Evolutionary conservation across 1,140 invertebrate genomes (phyloP).

Genomic region (Psilanteris sp.): DNA sequence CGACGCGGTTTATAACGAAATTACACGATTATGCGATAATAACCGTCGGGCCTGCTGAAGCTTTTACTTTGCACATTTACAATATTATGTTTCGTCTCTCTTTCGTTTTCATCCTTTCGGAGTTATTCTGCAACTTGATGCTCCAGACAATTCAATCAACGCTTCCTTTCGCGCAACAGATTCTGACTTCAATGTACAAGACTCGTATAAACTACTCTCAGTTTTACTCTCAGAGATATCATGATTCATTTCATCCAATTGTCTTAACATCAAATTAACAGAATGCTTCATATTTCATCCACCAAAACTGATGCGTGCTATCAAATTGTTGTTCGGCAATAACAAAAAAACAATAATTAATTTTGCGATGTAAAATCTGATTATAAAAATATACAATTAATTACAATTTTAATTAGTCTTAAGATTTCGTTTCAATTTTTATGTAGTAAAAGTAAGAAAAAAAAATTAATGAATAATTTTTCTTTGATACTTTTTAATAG

Average conservation of each 20-base stretch:
- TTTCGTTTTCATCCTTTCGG: constrained; percentile 32
- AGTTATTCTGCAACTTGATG: constrained; percentile 39
- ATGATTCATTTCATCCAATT: constrained; percentile 11
- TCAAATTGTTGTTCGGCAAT: too few relatives aligned
- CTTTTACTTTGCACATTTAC: constrained; percentile 62
- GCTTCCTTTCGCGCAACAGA: constrained; percentile 54
- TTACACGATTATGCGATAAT: constrained; percentile 68
- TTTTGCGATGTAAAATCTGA: too few relatives aligned
- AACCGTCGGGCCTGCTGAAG: constrained; percentile 48
- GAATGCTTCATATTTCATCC: too few relatives aligned
- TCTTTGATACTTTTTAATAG: too few relatives aligned
- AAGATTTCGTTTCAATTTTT: too few relatives aligned
- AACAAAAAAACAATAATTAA: too few relatives aligned
- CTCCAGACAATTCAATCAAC: constrained; percentile 71
- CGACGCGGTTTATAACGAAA: constrained; percentile 65
- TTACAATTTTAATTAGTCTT: too few relatives aligned
- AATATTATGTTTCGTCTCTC: constrained; percentile 47
- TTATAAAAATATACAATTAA: too few relatives aligned
- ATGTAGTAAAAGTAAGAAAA: too few relatives aligned
- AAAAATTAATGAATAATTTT: too few relatives aligned
- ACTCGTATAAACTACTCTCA: constrained; percentile 21
- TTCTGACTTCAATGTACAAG: constrained; percentile 26
- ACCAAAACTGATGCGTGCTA: too few relatives aligned
- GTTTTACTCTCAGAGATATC: too few relatives aligned
- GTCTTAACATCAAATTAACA: constrained; percentile 1